Conservation (phyloP, 2,797 vertebrate species). For the Todus mexicanus region DNA sequence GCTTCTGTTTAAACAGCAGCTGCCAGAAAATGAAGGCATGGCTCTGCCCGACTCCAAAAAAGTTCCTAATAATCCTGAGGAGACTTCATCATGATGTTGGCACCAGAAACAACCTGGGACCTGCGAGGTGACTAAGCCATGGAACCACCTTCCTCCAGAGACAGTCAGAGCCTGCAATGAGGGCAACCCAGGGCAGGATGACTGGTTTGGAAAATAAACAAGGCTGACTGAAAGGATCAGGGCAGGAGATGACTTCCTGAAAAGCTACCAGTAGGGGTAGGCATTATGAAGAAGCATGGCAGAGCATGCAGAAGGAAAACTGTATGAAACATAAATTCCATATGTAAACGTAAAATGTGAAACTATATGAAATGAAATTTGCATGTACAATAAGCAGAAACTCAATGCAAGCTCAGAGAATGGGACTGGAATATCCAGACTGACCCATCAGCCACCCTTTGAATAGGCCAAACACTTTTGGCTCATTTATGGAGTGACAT, state of each 20-base stretch:
- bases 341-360: not conserved
- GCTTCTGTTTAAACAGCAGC: not conserved
- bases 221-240: not conserved
- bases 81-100: not conserved
- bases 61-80: not conserved
- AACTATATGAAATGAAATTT: not conserved
- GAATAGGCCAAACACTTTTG: not conserved
- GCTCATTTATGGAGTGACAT: not conserved
- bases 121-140: not conserved
- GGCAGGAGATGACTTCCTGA: not conserved
- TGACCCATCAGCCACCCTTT: not conserved
- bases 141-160: not conserved
- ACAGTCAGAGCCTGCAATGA: not conserved
- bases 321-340: not conserved
- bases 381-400: not conserved
- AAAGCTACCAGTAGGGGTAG: not conserved
- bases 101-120: not conserved
- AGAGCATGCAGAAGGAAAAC: not conserved
- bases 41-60: not conserved
- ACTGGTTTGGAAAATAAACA: not conserved
- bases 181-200: not conserved
- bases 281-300: not conserved
- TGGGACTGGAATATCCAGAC: not conserved
- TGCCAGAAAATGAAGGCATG: not conserved
- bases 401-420: not conserved